Evolutionary conservation across 2,113 vertebrate genomes (phyloP).

Genomic region (Penelope pileata): DNA sequence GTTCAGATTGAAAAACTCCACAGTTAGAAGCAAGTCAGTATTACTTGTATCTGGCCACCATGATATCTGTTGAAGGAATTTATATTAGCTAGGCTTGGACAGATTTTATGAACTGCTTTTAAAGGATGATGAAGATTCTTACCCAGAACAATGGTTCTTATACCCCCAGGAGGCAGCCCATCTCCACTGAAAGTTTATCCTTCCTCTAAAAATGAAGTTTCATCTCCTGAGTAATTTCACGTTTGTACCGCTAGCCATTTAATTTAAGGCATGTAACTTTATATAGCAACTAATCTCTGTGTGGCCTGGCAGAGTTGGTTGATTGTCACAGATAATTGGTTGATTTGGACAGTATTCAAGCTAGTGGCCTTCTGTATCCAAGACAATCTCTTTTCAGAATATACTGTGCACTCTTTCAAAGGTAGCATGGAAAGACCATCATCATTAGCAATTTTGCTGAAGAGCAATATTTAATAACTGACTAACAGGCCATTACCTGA

Average conservation of each 20-base stretch:
- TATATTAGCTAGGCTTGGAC: background rate
- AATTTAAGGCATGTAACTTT: conserved; percentile 37
- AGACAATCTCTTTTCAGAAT: conserved; percentile 50
- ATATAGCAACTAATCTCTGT: conserved; percentile 33
- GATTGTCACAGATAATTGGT: conserved; percentile 54
- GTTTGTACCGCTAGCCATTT: background rate
- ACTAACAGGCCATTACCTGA: conserved; percentile 50
- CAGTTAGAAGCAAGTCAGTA: background rate
- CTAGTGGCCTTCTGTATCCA: background rate
- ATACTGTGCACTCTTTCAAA: conserved; percentile 16
- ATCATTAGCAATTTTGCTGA: conserved; percentile 56
- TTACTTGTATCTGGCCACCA: background rate
- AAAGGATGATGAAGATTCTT: conserved; percentile 8
- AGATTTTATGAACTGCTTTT: conserved; percentile 19
- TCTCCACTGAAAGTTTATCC: conserved; percentile 25
- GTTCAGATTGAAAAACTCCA: background rate
- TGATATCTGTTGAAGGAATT: background rate
- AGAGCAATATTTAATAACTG: conserved; percentile 46
- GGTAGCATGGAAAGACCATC: conserved; percentile 22
- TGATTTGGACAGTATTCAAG: conserved; percentile 57
- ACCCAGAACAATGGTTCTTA: background rate
- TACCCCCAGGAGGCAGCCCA: background rate
- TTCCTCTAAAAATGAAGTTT: conserved; percentile 22
- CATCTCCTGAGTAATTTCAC: conserved; percentile 11
- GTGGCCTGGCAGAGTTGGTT: conserved; percentile 25